Percentiles rank a stretch among this genome's conserved stretches.
Conservation (phyloP, 2,797 vertebrate species). For the Toxotes lorentzi region DNA sequence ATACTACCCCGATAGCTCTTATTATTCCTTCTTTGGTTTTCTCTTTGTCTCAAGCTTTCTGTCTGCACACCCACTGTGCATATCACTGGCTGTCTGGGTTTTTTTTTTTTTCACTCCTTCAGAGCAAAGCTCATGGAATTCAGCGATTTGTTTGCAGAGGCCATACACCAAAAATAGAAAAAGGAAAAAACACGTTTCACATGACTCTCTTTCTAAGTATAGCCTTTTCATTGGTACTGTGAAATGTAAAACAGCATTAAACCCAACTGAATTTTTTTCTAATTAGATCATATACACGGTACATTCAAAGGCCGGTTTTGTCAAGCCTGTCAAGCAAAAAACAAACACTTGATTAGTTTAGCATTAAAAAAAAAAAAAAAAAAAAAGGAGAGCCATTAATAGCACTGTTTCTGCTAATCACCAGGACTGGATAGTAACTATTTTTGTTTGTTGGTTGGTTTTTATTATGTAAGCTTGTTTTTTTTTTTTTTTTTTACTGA, state of each 20-base stretch:
- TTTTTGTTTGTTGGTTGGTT: not conserved
- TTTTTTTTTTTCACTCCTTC: constrained; percentile 31
- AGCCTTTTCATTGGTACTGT: constrained; percentile 4
- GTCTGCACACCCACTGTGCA: constrained; percentile 44
- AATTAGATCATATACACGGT: not conserved
- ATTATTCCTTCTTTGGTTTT: constrained; percentile 27
- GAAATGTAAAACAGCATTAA: constrained; percentile 1
- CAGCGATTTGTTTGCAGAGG: constrained; percentile 61
- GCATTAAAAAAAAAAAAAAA: not conserved
- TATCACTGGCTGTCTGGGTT: constrained; percentile 35
- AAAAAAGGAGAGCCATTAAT: not conserved
- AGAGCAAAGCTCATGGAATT: constrained; percentile 62
- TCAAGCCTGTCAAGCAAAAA: not conserved
- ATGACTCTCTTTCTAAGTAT: constrained; percentile 5
- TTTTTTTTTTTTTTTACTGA: not conserved
- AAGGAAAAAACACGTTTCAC: constrained; percentile 8
- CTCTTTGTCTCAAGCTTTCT: constrained; percentile 38
- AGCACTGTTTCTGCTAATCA: not conserved
- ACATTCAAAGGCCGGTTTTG: not conserved
- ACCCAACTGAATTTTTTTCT: not conserved
- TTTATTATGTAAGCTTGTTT: not conserved
- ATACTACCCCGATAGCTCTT: not conserved
- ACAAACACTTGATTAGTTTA: constrained; percentile 1
- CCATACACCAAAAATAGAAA: constrained; percentile 25
- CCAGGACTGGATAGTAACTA: not conserved